Base-by-base conservation (phyloP, 1,140 invertebrate species). In the Lucilia cuprina region DNA sequence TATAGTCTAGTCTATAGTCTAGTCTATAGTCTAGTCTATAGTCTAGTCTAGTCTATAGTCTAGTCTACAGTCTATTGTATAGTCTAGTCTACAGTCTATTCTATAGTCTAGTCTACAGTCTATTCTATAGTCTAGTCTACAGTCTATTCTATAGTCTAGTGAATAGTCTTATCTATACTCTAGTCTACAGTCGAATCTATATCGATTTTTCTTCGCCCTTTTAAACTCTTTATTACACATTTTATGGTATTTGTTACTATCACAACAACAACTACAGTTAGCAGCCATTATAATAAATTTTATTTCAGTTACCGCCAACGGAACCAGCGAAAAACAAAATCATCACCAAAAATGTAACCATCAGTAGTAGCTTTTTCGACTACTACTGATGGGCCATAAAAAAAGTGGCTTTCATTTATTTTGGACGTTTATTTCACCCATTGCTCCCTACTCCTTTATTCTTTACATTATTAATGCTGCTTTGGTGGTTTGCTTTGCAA, bases 191-290 rank as follows among this genome's bases (percentile, higher is more conserved):
- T n/a, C n/a, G n/a, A n/a, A n/a, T n/a, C n/a, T n/a, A n/a, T n/a
- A n/a, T 30, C 25, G 25, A 30, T 3, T 30, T 30, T 30, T 30
- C 25, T 30, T 30, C 25, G 25, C 3, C 25, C 25, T 30, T 30
- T 30, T 30, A 70, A 21, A 21, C 65, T 70, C 65, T 70, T 60
- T 70, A 19, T 70, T 21, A 70, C 65, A 70, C 14, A 21, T 70
- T 70, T 70, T 70, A 70, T 70, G 65, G 65, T 19, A 70, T 70
- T 70, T 70, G 19, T 70, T 70, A 70, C 65, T 70, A 70, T 70
- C 65, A 70, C 65, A 70, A 70, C 65, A 70, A 60, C 55, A 60
- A 60, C 55, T n/a, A 17, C 55, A 60, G 41, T 41, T 41, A 41
- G 50, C n/a, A 21, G n/a, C n/a, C 19, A 21, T 70, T 19, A 21